Evolutionary conservation across 2,888 invertebrate genomes (phyloP).

Genomic region (Epinotia brunnichana): DNA sequence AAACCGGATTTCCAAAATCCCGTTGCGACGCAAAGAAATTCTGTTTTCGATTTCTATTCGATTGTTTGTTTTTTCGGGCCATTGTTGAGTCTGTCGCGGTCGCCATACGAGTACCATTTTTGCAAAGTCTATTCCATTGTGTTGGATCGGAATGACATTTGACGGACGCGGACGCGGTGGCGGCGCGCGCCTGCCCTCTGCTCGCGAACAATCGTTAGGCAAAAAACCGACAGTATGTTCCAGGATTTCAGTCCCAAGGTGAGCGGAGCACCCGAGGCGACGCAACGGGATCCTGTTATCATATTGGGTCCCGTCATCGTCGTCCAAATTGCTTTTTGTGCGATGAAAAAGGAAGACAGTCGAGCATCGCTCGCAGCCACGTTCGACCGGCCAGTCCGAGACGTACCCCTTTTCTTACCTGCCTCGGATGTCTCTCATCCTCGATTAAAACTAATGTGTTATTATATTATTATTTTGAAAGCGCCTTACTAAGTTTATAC

Average conservation of each 20-base stretch:
- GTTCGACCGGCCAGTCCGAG: conserved; percentile 64
- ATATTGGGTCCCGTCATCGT: conserved; percentile 74
- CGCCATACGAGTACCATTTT: conserved; percentile 80
- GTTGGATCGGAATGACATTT: conserved; percentile 76
- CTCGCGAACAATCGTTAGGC: conserved; percentile 52
- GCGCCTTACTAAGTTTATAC: background rate
- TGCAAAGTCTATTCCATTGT: conserved; percentile 80
- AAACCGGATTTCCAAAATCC: conserved; percentile 84
- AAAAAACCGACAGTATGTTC: conserved; percentile 58
- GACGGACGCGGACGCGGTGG: conserved; percentile 75
- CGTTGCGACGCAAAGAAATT: conserved; percentile 79
- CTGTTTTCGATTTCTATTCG: conserved; percentile 83
- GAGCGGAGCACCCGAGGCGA: conserved; percentile 68
- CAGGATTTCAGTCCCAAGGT: conserved; percentile 51
- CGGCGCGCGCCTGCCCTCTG: conserved; percentile 49
- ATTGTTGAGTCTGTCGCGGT: conserved; percentile 74
- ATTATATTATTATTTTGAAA: conserved; percentile 27
- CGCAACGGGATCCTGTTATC: conserved; percentile 82
- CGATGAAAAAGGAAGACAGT: conserved; percentile 69
- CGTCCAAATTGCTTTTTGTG: conserved; percentile 79
- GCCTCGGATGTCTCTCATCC: conserved; percentile 60
- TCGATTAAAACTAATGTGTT: conserved; percentile 42
- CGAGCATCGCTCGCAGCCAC: conserved; percentile 64
- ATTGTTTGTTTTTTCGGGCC: conserved; percentile 80
- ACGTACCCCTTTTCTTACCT: conserved; percentile 77